Evolutionary conservation across 2,797 vertebrate species (phyloP).

Genomic region (Micropoecilia bifurca): DNA sequence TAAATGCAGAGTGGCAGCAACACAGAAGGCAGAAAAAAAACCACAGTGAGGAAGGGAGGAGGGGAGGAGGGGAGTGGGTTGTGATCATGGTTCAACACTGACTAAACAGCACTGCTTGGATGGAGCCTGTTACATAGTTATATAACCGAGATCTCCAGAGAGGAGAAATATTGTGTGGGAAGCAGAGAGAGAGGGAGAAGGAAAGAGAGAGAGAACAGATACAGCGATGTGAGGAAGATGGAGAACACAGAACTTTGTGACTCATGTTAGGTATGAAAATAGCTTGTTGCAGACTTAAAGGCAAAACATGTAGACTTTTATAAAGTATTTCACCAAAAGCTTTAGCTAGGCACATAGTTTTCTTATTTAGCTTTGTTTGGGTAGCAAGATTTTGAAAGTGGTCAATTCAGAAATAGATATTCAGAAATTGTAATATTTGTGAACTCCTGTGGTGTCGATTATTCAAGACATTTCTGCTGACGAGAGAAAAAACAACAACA

Average conservation of each 20-base stretch:
- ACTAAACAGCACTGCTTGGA: slow-evolving; percentile 61
- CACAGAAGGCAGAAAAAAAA: slow-evolving; percentile 36
- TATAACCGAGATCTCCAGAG: slow-evolving; percentile 66
- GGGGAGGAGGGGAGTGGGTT: slow-evolving; percentile 68
- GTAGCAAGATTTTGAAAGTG: neutral
- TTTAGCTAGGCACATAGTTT: neutral
- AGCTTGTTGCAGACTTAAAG: slow-evolving; percentile 11
- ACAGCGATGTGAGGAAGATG: slow-evolving; percentile 43
- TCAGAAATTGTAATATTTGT: neutral
- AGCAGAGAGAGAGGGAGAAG: slow-evolving; percentile 28
- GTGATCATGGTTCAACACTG: slow-evolving; percentile 65
- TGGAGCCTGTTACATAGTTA: slow-evolving; percentile 66
- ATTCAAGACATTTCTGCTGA: neutral
- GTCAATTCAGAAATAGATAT: neutral
- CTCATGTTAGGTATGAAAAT: slow-evolving; percentile 3
- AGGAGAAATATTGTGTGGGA: slow-evolving; percentile 61
- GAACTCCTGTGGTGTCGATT: neutral
- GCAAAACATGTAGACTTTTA: neutral
- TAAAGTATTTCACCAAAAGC: neutral
- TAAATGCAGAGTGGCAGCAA: slow-evolving; percentile 73
- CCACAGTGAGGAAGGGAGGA: slow-evolving; percentile 55
- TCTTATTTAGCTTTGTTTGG: neutral
- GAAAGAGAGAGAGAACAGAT: slow-evolving; percentile 35
- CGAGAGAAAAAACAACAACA: neutral
- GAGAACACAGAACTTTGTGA: slow-evolving; percentile 47